Conservation (phyloP, 2,797 vertebrate genomes). For the Geotrypetes seraphini region DNA sequence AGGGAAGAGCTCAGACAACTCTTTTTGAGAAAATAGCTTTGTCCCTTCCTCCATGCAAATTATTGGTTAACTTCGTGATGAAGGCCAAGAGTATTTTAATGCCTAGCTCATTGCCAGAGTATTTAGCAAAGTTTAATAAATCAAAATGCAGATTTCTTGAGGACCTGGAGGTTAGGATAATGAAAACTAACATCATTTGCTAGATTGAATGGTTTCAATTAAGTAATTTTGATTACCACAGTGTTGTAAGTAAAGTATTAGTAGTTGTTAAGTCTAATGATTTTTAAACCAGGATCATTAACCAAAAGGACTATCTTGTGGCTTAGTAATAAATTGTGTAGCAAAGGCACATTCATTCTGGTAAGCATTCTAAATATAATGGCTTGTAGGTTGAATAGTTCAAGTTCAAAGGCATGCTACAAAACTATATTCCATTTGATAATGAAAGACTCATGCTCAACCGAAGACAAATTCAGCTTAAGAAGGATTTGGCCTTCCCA, state of each 20-base stretch:
- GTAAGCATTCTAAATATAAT: conserved; percentile 5
- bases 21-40: background rate
- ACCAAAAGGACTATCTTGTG: conserved; percentile 38
- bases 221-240: conserved; percentile 32
- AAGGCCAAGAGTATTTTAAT: conserved; percentile 17
- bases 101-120: conserved; percentile 16
- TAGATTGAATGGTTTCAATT: conserved; percentile 43
- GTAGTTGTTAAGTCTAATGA: conserved; percentile 36
- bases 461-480: too few species aligned
- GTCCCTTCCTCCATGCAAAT: conserved; percentile 21
- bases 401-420: conserved; percentile 29
- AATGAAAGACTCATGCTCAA: too few species aligned
- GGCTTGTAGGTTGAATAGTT: conserved; percentile 22
- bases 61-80: conserved; percentile 20
- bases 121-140: conserved; percentile 5
- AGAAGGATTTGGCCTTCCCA: too few species aligned
- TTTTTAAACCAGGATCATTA: conserved; percentile 47
- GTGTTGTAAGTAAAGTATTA: conserved; percentile 39
- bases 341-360: conserved; percentile 19
- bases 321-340: conserved; percentile 24
- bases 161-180: conserved; percentile 34
- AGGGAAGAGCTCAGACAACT: background rate
- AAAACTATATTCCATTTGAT: too few species aligned
- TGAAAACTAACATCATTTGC: conserved; percentile 32
- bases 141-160: conserved; percentile 20